Percentiles rank a stretch among this genome's conserved stretches.
Conservation (phyloP, 2,113 vertebrate genomes). For the Sciurus niger region DNA sequence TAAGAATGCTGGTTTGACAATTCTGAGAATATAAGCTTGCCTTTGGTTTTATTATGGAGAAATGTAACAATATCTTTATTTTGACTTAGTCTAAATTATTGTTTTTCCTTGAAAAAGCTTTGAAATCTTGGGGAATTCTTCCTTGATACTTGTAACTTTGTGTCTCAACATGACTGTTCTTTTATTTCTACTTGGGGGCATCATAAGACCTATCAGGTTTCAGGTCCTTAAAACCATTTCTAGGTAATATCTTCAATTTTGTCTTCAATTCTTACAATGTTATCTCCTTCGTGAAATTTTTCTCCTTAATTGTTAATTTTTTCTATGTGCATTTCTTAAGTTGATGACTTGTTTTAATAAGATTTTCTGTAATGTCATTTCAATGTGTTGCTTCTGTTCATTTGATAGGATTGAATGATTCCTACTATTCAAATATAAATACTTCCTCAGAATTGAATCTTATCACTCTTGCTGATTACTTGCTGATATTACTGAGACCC, state of each 20-base stretch:
- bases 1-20: background rate
- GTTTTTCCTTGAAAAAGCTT: background rate
- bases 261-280: background rate
- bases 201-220: background rate
- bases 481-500: background rate
- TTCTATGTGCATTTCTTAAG: background rate
- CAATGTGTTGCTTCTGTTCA: background rate
- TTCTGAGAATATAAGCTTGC: slow-evolving; percentile 34
- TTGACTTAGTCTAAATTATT: background rate
- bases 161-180: background rate
- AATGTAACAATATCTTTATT: background rate
- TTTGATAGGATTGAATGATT: slow-evolving; percentile 17
- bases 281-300: slow-evolving; percentile 15
- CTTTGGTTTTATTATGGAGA: background rate
- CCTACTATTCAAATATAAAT: background rate
- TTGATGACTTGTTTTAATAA: slow-evolving; percentile 32
- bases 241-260: background rate
- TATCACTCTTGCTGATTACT: background rate
- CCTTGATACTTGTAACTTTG: background rate
- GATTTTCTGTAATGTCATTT: slow-evolving; percentile 39
- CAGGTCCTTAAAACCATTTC: background rate
- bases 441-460: background rate
- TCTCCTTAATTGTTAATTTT: background rate
- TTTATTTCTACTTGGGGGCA: slow-evolving; percentile 20
- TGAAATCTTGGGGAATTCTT: background rate